phyloP scores from a whole-genome alignment of 2,888 invertebrate genomes.

The Troides helena region DNA sequence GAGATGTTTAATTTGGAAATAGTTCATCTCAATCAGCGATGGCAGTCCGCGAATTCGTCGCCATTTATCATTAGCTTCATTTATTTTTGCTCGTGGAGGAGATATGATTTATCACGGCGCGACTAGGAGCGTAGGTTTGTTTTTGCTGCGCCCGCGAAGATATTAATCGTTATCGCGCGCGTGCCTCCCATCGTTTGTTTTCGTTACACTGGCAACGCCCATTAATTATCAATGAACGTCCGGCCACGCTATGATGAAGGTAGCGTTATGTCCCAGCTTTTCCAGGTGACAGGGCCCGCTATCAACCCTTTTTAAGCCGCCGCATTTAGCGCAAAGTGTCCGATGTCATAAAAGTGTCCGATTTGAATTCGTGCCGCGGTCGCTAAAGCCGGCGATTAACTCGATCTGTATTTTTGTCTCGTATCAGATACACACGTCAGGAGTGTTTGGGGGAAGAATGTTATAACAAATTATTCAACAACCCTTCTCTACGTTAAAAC shows the following conservation, averaged over 20 bases:
- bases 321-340: slow-evolving; percentile 75
- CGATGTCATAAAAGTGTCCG: slow-evolving; percentile 79
- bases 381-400: slow-evolving; percentile 73
- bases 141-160: slow-evolving; percentile 74
- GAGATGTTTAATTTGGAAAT: slow-evolving; percentile 58
- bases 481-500: neutral
- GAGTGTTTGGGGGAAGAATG: slow-evolving; percentile 6
- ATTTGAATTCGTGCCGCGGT: slow-evolving; percentile 71
- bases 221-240: slow-evolving; percentile 80
- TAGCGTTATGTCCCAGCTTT: slow-evolving; percentile 70
- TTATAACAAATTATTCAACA: slow-evolving; percentile 8
- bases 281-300: slow-evolving; percentile 75
- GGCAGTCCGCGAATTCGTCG: slow-evolving; percentile 61
- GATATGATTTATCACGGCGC: slow-evolving; percentile 78
- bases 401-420: slow-evolving; percentile 57
- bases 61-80: slow-evolving; percentile 79
- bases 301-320: slow-evolving; percentile 80
- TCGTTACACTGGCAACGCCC: slow-evolving; percentile 76
- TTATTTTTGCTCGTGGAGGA: slow-evolving; percentile 77
- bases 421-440: slow-evolving; percentile 39
- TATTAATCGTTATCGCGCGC: slow-evolving; percentile 79
- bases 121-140: slow-evolving; percentile 73
- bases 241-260: slow-evolving; percentile 73
- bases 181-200: slow-evolving; percentile 76
- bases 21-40: slow-evolving; percentile 61